Percentiles rank a stretch among this genome's conserved stretches.
Evolutionary conservation across 2,888 invertebrate species (phyloP).

Genomic region (Chrysolina oricalcia): DNA sequence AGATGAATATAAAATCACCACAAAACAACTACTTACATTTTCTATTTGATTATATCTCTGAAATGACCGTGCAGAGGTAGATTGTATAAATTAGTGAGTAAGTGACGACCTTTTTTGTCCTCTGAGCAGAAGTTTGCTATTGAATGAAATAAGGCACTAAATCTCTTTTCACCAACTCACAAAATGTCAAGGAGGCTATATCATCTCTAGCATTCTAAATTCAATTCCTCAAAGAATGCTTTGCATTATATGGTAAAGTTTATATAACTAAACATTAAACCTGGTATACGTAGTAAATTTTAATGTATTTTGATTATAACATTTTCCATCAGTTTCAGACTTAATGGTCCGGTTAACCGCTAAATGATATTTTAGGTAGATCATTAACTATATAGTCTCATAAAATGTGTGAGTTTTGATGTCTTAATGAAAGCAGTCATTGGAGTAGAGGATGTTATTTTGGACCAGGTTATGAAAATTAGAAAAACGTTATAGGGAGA

Average conservation of each 20-base stretch:
- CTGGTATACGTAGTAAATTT: neutral
- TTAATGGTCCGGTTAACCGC: neutral
- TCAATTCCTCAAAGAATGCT: neutral
- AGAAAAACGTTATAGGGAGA: too few relatives aligned
- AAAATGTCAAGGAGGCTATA: neutral
- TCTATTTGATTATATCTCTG: too few relatives aligned
- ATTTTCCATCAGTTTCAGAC: neutral
- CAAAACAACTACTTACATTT: too few relatives aligned
- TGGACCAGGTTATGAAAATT: too few relatives aligned
- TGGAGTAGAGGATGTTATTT: neutral
- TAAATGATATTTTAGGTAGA: neutral
- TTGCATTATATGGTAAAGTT: neutral
- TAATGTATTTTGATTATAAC: neutral
- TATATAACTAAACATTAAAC: neutral
- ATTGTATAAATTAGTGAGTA: too few relatives aligned
- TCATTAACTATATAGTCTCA: neutral
- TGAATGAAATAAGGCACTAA: too few relatives aligned
- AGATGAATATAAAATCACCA: too few relatives aligned
- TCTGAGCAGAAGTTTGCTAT: too few relatives aligned
- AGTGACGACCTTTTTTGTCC: too few relatives aligned
- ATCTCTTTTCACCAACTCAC: neutral
- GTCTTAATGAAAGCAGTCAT: neutral
- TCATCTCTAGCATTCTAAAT: neutral
- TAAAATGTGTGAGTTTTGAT: slow-evolving; percentile 3
- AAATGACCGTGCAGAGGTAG: too few relatives aligned